These are phyloP conservation scores for Barbus barbus DNA, from an alignment of 2,113 vertebrate genomes.

Conservation along the genomic window DNA sequence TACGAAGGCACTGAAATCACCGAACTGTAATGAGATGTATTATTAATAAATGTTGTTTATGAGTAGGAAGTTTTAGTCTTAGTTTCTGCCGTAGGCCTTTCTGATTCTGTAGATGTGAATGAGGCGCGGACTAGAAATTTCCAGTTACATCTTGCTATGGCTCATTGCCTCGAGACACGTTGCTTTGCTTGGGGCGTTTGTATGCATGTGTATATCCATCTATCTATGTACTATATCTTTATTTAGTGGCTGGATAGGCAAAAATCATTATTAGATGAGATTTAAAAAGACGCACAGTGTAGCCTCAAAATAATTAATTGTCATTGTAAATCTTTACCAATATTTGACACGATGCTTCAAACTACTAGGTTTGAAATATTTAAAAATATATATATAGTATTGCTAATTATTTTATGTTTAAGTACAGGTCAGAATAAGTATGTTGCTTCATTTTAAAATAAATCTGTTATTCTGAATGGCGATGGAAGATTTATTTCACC, in stretches of 20 bases:
- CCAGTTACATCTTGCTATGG: not conserved
- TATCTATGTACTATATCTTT: no score
- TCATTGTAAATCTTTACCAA: not conserved
- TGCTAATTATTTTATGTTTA: no score
- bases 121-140: conserved; percentile 10
- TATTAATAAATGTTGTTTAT: not conserved
- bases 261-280: not conserved
- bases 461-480: no score
- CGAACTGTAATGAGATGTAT: not conserved
- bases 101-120: not conserved
- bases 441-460: no score
- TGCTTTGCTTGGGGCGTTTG: not conserved
- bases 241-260: not conserved
- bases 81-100: not conserved
- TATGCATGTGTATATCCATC: not conserved
- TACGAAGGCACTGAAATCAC: not conserved
- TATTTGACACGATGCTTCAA: not conserved
- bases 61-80: not conserved
- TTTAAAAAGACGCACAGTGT: not conserved
- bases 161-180: not conserved
- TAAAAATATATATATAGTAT: no score
- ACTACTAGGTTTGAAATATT: no score
- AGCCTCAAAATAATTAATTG: not conserved
- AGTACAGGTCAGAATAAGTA: no score
- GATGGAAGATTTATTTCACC: no score